Evolutionary conservation across 2,797 vertebrate species (phyloP).

Genomic region (Sylvilagus floridanus): DNA sequence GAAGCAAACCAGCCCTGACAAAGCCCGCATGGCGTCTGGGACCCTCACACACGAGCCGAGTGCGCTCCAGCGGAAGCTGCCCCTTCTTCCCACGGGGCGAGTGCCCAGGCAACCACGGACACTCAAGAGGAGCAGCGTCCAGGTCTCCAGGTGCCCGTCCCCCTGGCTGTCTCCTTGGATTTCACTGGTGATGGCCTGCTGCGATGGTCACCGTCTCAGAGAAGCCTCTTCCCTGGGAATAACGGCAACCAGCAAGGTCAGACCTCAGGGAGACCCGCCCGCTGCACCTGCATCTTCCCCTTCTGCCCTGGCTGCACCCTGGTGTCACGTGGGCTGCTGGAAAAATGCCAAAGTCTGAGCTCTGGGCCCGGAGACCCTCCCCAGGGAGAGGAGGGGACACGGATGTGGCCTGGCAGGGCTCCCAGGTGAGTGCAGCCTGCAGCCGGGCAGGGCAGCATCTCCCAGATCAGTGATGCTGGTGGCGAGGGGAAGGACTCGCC

Average conservation of each 20-base stretch:
- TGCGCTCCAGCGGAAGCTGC: accelerated
- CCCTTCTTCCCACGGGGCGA: neutral
- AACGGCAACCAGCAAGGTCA: conserved; percentile 39
- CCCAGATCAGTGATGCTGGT: neutral
- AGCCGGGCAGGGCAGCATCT: neutral
- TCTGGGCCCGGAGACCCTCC: neutral
- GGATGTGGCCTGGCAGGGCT: neutral
- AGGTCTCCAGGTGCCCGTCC: accelerated
- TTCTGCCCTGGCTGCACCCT: neutral
- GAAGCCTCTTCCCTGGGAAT: conserved; percentile 53
- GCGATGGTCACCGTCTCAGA: neutral
- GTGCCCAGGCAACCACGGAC: neutral
- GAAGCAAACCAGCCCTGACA: neutral
- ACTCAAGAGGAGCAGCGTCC: accelerated
- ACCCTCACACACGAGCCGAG: no score
- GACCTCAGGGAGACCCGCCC: neutral
- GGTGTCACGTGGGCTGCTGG: neutral
- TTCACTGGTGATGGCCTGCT: neutral
- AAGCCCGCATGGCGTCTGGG: neutral
- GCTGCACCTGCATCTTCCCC: neutral
- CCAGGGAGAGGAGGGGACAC: accelerated
- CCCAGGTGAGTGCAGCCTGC: no score
- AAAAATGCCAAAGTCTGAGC: neutral
- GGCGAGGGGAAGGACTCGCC: neutral
- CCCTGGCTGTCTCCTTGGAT: neutral